Conservation (phyloP, 1,140 invertebrate species). For the Apocrypta bakeri region DNA sequence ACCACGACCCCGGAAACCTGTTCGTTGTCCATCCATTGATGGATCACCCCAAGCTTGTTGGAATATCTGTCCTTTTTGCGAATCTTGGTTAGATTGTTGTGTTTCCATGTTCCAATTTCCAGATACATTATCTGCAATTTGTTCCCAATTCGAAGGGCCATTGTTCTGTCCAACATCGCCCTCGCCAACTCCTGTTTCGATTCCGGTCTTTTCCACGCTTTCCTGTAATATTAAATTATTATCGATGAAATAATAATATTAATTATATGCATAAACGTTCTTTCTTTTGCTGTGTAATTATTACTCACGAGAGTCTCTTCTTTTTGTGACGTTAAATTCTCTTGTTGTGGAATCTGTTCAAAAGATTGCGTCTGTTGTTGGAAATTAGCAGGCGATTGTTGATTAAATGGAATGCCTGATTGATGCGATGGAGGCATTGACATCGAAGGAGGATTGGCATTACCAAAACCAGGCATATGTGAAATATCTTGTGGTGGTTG, state of each 20-base stretch:
- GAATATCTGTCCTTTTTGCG: slow-evolving; percentile 61
- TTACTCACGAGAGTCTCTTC: slow-evolving; percentile 41
- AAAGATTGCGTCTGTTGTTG: slow-evolving; percentile 56
- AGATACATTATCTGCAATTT: slow-evolving; percentile 60
- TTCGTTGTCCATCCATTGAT: slow-evolving; percentile 64
- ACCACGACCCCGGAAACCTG: slow-evolving; percentile 66
- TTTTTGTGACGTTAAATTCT: slow-evolving; percentile 13
- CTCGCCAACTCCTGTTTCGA: slow-evolving; percentile 21
- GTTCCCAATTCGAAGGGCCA: slow-evolving; percentile 65
- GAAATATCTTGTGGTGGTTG: slow-evolving; percentile 68
- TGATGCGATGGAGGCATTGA: slow-evolving; percentile 72
- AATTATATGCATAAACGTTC: neutral
- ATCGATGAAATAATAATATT: too few relatives aligned
- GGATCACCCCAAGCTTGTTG: slow-evolving; percentile 69
- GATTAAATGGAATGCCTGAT: slow-evolving; percentile 66
- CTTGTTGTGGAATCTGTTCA: slow-evolving; percentile 51
- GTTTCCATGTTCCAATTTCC: slow-evolving; percentile 68
- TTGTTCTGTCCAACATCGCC: slow-evolving; percentile 56
- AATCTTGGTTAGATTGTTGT: slow-evolving; percentile 58
- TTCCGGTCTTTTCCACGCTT: slow-evolving; percentile 1
- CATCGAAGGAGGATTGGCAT: slow-evolving; percentile 71
- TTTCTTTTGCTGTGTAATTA: neutral
- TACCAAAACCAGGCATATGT: slow-evolving; percentile 71
- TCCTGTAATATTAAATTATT: slow-evolving; percentile 9
- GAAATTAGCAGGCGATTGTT: slow-evolving; percentile 62